A percentile compares a stretch with the other conserved stretches of the same genome.
These are phyloP conservation scores for Diuraphis noxia DNA, from an alignment of 1,140 invertebrate species.

Conservation along the genomic window DNA sequence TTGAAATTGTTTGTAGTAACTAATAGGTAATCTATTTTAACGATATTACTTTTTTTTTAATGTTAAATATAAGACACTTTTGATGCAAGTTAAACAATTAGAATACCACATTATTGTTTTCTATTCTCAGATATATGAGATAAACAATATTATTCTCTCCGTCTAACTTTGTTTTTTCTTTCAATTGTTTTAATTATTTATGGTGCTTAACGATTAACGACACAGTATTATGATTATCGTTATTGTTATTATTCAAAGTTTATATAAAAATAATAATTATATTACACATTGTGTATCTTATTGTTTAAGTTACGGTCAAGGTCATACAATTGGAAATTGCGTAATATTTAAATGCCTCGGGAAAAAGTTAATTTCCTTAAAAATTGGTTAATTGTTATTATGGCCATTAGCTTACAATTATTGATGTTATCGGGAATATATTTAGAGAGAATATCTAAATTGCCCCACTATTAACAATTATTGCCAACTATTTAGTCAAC, in stretches of 20 bases:
- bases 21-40: neutral
- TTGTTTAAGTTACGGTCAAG: neutral
- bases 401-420: neutral
- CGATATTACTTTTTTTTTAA: neutral
- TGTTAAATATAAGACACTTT: neutral
- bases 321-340: neutral
- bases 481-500: neutral
- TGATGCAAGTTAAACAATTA: neutral
- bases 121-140: neutral
- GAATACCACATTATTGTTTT: neutral
- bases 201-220: neutral
- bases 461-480: neutral
- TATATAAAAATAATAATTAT: neutral
- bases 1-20: neutral
- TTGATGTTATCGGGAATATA: neutral
- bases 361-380: conserved; percentile 2
- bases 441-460: neutral
- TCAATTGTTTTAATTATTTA: neutral
- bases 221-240: neutral
- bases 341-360: neutral
- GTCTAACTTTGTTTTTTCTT: neutral
- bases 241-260: neutral
- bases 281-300: neutral
- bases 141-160: too few relatives aligned
- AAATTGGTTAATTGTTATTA: neutral